Conservation (phyloP, 2,888 invertebrate species). For the Blastobasis adustella region DNA sequence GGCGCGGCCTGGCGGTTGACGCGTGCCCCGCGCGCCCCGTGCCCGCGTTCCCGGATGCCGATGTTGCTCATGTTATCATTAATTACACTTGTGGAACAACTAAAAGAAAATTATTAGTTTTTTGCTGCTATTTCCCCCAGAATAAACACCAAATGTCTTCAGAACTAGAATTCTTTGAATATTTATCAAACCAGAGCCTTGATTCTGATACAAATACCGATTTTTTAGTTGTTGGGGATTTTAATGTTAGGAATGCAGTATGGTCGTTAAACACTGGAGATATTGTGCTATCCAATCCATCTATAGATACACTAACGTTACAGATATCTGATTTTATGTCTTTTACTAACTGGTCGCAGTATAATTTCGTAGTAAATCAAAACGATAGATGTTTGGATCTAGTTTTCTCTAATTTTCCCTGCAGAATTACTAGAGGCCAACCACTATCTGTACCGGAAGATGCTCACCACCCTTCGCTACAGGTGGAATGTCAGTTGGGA, state of each 20-base stretch:
- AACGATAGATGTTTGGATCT: background rate
- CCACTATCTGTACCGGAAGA: no score
- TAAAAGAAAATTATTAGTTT: background rate
- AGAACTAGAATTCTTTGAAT: background rate
- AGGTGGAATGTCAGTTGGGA: no score
- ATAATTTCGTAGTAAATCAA: background rate
- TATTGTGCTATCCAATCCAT: background rate
- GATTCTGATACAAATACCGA: background rate
- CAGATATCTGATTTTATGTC: background rate
- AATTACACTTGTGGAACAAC: background rate
- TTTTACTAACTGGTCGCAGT: background rate
- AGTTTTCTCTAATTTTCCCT: no score
- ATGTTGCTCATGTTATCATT: slow-evolving; percentile 1
- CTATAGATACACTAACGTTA: background rate
- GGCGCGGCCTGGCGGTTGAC: background rate
- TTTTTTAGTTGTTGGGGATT: background rate
- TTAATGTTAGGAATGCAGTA: slow-evolving; percentile 1
- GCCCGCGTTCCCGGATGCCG: background rate
- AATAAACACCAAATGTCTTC: background rate
- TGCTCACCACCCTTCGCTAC: no score
- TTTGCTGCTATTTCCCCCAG: slow-evolving; percentile 3
- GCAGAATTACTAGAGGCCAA: no score
- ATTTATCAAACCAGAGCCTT: background rate
- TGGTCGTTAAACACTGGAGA: background rate
- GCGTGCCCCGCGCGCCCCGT: background rate